These are phyloP conservation scores for Eupsilia transversa DNA, from an alignment of 2,888 invertebrate species.

Conservation along the genomic window DNA sequence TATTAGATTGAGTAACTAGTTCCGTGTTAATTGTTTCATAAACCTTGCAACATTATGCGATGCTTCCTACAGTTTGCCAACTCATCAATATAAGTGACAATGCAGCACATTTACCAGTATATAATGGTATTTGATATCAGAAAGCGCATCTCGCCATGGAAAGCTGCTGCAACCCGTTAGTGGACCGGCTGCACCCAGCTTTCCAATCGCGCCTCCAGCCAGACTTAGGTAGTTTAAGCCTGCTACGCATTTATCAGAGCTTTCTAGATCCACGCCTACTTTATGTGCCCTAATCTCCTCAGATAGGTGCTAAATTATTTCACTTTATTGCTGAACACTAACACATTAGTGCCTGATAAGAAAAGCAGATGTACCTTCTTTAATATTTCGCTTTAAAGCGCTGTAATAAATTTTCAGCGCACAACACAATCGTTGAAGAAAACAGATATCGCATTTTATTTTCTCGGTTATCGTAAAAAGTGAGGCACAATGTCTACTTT, in stretches of 20 bases:
- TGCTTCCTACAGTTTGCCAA: neutral
- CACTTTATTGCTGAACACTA: constrained; percentile 39
- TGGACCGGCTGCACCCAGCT: constrained; percentile 83
- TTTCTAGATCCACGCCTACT: constrained; percentile 77
- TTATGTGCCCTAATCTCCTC: constrained; percentile 59
- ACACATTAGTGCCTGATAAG: constrained; percentile 33
- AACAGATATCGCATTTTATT: constrained; percentile 10
- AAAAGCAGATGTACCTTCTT: constrained; percentile 14
- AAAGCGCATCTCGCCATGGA: constrained; percentile 85
- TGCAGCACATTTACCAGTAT: constrained; percentile 60
- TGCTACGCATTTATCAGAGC: constrained; percentile 78
- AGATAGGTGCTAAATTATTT: constrained; percentile 49
- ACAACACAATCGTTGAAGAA: constrained; percentile 16
- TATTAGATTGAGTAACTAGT: constrained; percentile 8
- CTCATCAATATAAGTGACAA: constrained; percentile 70
- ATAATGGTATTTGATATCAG: constrained; percentile 80
- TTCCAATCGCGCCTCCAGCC: constrained; percentile 83
- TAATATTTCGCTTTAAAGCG: constrained; percentile 10
- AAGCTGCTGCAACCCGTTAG: constrained; percentile 83
- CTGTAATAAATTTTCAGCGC: neutral
- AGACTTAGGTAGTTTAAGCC: constrained; percentile 67
- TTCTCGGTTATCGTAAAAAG: constrained; percentile 29
- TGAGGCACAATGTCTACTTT: constrained; percentile 1
- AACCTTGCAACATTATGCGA: neutral
- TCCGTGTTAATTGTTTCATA: constrained; percentile 24